These are phyloP conservation scores for Pseudomyrmex pallidus DNA, from an alignment of 1,140 invertebrate species.

Conservation along the genomic window DNA sequence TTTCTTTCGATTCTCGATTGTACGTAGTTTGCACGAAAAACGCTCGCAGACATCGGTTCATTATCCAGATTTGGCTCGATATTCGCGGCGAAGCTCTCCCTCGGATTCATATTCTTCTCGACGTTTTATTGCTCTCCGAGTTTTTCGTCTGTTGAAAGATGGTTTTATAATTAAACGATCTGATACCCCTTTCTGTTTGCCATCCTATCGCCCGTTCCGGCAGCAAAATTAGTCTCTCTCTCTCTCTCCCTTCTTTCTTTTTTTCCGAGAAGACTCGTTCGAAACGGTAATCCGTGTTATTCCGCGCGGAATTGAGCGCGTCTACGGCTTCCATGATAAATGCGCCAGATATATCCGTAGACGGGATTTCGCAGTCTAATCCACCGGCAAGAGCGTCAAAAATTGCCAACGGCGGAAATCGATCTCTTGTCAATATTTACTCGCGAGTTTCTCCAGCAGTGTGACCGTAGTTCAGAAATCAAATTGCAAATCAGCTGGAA, in stretches of 20 bases:
- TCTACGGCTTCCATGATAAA: neutral
- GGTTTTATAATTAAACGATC: constrained; percentile 20
- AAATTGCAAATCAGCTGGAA: constrained; percentile 11
- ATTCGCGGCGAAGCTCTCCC: neutral
- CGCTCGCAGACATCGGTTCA: constrained; percentile 5
- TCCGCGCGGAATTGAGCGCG: constrained; percentile 2
- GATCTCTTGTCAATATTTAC: constrained; percentile 12
- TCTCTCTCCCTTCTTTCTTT: neutral
- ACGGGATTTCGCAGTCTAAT: constrained; percentile 2
- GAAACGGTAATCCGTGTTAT: constrained; percentile 12
- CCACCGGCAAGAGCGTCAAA: neutral
- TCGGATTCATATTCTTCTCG: neutral
- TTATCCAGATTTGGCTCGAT: constrained; percentile 1
- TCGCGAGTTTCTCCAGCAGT: neutral
- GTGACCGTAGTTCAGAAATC: neutral
- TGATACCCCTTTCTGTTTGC: neutral
- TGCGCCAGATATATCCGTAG: neutral
- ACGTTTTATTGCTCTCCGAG: neutral
- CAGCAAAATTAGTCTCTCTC: neutral
- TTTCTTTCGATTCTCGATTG: constrained; percentile 3
- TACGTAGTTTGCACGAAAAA: neutral
- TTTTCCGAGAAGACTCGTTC: neutral
- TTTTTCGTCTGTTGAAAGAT: constrained; percentile 1
- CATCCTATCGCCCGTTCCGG: neutral
- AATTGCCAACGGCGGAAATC: neutral